These are phyloP conservation scores for Pipistrellus pygmaeus DNA, from an alignment of 2,797 vertebrate genomes.

Conservation along the genomic window DNA sequence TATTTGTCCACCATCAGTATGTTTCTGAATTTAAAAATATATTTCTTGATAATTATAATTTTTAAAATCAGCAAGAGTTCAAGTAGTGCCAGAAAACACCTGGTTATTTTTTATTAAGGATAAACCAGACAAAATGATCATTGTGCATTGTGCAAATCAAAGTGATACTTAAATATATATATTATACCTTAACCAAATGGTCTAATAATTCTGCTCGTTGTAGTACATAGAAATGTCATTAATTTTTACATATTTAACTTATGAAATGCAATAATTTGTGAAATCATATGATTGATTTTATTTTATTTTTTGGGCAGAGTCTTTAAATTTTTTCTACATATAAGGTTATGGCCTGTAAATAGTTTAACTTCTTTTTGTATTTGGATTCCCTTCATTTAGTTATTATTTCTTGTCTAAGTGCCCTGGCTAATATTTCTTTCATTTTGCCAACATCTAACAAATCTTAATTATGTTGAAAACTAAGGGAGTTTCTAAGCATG, in stretches of 20 bases:
- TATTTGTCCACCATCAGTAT: not conserved
- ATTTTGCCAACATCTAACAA: not conserved
- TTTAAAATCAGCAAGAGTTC: not conserved
- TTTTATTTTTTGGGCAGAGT: not conserved
- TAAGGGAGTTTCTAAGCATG: not conserved
- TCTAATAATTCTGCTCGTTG: not conserved
- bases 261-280: not conserved
- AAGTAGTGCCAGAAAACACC: not conserved
- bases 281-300: not conserved
- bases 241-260: not conserved
- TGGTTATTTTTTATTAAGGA: not conserved
- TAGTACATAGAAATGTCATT: not conserved
- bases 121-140: not conserved
- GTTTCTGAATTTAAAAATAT: conserved; percentile 49
- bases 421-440: not conserved
- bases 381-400: not conserved
- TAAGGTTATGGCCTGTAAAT: not conserved
- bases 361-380: not conserved
- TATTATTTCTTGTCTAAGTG: not conserved
- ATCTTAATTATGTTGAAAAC: not conserved
- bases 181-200: not conserved
- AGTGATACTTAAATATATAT: not conserved
- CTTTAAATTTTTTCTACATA: not conserved
- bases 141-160: not conserved
- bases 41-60: conserved; percentile 30